A percentile compares a stretch with the other conserved stretches of the same genome.
phyloP scores from a whole-genome alignment of 2,113 vertebrate genomes.

The Montifringilla adamsi region DNA sequence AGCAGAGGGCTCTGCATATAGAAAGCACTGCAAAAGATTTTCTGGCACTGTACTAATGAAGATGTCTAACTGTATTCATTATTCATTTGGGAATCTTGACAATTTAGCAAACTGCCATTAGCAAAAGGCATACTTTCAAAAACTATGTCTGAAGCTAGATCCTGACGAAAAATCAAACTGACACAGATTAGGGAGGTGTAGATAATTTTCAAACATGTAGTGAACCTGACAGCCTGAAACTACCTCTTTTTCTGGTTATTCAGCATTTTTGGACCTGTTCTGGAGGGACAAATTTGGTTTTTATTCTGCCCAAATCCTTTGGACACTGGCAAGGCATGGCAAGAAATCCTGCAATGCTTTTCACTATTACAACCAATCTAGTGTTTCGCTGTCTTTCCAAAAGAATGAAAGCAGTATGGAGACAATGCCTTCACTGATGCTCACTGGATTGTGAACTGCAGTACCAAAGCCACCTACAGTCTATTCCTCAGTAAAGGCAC shows the following conservation, averaged over 20 bases:
- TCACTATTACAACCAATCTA: accelerated
- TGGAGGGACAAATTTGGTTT: neutral
- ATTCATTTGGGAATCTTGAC: neutral
- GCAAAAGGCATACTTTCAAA: neutral
- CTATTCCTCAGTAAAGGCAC: neutral
- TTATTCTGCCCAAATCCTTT: neutral
- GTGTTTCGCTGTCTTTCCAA: neutral
- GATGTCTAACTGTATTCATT: neutral
- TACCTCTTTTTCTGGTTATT: neutral
- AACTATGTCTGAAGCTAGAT: neutral
- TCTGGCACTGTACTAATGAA: neutral
- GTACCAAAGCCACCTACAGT: neutral
- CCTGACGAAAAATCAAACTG: neutral
- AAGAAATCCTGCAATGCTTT: neutral
- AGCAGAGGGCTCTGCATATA: neutral
- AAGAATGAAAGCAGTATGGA: neutral
- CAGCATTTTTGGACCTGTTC: neutral
- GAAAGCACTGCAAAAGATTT: neutral
- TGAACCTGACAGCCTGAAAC: neutral
- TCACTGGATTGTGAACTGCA: neutral
- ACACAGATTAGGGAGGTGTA: neutral
- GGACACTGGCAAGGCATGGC: no score
- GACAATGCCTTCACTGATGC: neutral
- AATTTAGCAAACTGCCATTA: neutral
- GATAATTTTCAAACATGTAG: neutral